These are phyloP conservation scores for Agrochola lota DNA, from an alignment of 2,888 invertebrate genomes.

Conservation along the genomic window DNA sequence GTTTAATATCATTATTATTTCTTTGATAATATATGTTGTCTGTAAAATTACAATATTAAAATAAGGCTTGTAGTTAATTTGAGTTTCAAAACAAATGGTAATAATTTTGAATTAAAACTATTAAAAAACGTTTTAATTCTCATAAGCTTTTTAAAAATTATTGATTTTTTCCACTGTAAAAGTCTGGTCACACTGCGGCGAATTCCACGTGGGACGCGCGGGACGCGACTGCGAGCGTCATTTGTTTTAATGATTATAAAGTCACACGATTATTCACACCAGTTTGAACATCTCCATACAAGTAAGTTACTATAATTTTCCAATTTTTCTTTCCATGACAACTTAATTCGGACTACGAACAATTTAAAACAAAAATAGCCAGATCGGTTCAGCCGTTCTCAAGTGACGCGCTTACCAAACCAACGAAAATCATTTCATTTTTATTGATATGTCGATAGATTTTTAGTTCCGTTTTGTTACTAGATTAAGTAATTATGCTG, in stretches of 20 bases:
- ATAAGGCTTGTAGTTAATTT: background rate
- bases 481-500: background rate
- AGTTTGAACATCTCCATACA: too few relatives aligned
- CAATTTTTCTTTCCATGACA: too few relatives aligned
- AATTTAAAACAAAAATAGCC: too few relatives aligned
- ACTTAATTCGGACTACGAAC: too few relatives aligned
- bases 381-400: too few relatives aligned
- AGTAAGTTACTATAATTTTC: too few relatives aligned
- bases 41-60: background rate
- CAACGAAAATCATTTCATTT: background rate
- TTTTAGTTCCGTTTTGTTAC: too few relatives aligned
- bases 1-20: background rate
- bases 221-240: background rate
- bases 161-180: too few relatives aligned
- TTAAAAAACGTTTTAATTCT: background rate
- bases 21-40: background rate
- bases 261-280: too few relatives aligned
- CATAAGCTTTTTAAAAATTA: background rate
- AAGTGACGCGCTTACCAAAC: too few relatives aligned
- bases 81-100: background rate
- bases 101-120: background rate
- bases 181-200: too few relatives aligned
- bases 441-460: too few relatives aligned
- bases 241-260: background rate
- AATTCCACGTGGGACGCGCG: background rate